Evolutionary conservation across 2,888 invertebrate genomes (phyloP).

Genomic region (Acronicta psi): DNA sequence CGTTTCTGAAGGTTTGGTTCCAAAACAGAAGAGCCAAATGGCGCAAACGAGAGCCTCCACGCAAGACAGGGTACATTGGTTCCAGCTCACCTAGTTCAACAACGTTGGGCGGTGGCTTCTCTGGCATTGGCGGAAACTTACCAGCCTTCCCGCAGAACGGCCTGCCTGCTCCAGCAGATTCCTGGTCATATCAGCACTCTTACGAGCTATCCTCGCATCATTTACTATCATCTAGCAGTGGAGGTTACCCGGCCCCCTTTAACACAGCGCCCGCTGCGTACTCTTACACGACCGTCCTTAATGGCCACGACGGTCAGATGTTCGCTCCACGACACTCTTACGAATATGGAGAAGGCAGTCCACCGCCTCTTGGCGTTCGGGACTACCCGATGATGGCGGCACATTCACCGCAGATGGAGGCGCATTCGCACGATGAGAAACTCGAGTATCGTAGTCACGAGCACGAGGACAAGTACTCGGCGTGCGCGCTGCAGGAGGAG

Average conservation of each 20-base stretch:
- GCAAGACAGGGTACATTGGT: conserved; percentile 95
- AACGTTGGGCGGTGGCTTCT: conserved; percentile 90
- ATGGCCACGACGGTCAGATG: conserved; percentile 93
- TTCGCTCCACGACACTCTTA: conserved; percentile 91
- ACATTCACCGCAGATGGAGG: conserved; percentile 90
- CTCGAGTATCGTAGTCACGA: conserved; percentile 82
- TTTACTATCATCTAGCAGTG: conserved; percentile 91
- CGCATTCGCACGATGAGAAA: conserved; percentile 87
- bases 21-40: conserved; percentile 97
- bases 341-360: conserved; percentile 90
- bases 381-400: conserved; percentile 91
- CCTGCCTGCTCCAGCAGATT: conserved; percentile 91
- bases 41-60: conserved; percentile 97
- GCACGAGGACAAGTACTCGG: conserved; percentile 83
- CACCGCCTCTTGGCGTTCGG: conserved; percentile 90
- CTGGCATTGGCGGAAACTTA: conserved; percentile 82
- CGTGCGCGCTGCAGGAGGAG: conserved; percentile 85
- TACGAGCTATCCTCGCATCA: conserved; percentile 94
- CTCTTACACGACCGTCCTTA: conserved; percentile 91
- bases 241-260: conserved; percentile 91
- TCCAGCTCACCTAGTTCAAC: conserved; percentile 92
- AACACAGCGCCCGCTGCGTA: conserved; percentile 89
- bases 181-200: conserved; percentile 94
- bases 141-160: conserved; percentile 90
- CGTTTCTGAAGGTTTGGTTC: conserved; percentile 92